Percentiles rank a stretch among this genome's conserved stretches.
These are phyloP conservation scores for Crenichthys baileyi DNA, from an alignment of 2,797 vertebrate species.

Conservation along the genomic window DNA sequence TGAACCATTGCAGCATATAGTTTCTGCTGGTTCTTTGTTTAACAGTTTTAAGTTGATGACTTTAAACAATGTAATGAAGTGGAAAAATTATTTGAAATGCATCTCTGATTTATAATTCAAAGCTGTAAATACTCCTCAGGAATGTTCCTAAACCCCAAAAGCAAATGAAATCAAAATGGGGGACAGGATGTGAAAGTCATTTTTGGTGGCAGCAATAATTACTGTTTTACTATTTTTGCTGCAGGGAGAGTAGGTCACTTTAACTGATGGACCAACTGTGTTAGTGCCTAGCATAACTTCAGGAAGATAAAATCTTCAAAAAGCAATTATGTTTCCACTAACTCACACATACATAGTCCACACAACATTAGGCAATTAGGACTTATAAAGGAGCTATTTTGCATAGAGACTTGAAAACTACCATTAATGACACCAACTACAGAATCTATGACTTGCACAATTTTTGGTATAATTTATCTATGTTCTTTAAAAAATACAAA, in stretches of 20 bases:
- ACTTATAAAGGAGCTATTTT: not conserved
- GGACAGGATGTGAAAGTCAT: not conserved
- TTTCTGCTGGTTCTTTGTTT: not conserved
- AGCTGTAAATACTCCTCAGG: not conserved
- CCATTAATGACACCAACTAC: not conserved
- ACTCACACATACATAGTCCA: constrained; percentile 6
- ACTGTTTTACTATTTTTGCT: not conserved
- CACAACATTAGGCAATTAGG: not conserved
- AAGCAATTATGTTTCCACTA: constrained; percentile 17
- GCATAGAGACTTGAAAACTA: not conserved
- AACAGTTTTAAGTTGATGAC: not conserved
- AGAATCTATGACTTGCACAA: not conserved
- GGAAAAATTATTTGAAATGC: not conserved
- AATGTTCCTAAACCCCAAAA: not conserved
- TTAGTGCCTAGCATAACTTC: constrained; percentile 26
- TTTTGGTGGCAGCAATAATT: not conserved
- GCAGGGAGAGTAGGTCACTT: not conserved
- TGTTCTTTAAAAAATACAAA: too few species aligned
- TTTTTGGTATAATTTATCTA: not conserved
- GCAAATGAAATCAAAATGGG: not conserved
- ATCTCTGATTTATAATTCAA: not conserved
- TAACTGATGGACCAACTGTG: not conserved
- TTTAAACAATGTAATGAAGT: not conserved
- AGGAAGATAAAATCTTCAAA: not conserved
- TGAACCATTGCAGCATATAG: not conserved